phyloP scores from a whole-genome alignment of 2,113 vertebrate species.

The Gallinago paraguaiae region DNA sequence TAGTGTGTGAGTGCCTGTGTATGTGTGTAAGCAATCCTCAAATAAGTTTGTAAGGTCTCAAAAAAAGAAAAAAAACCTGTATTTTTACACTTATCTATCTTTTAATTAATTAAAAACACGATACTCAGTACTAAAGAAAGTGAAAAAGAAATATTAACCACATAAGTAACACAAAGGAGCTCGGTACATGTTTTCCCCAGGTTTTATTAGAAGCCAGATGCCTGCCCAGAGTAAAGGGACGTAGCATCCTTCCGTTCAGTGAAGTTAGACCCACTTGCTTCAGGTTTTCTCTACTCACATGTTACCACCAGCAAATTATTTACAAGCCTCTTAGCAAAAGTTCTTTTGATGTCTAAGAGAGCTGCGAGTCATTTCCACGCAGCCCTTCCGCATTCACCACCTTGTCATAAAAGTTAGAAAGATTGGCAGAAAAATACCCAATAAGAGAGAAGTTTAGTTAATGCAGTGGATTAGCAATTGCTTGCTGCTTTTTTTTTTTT shows the following conservation, averaged over 20 bases:
- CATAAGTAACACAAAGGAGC: background rate
- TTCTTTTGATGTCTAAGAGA: background rate
- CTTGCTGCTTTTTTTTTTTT: background rate
- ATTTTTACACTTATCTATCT: background rate
- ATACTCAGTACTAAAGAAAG: background rate
- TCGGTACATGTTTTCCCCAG: background rate
- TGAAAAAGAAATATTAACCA: background rate
- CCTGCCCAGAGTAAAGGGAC: background rate
- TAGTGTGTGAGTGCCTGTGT: background rate
- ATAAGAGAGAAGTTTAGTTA: constrained; percentile 46
- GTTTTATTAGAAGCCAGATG: background rate
- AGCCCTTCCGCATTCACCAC: background rate
- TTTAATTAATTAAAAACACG: background rate
- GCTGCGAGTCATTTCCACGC: background rate
- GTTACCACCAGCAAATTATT: background rate
- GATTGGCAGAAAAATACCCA: constrained; percentile 32
- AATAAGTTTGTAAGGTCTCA: background rate
- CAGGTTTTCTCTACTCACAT: background rate
- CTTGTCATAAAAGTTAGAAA: constrained; percentile 29
- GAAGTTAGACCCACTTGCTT: background rate
- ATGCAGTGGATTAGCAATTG: constrained; percentile 25
- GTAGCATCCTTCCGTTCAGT: background rate
- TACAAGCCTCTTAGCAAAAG: constrained; percentile 7
- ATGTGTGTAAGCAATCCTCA: background rate
- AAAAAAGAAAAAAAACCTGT: accelerated